These are phyloP conservation scores for Manis javanica DNA, from an alignment of 2,797 vertebrate genomes.

Conservation along the genomic window DNA sequence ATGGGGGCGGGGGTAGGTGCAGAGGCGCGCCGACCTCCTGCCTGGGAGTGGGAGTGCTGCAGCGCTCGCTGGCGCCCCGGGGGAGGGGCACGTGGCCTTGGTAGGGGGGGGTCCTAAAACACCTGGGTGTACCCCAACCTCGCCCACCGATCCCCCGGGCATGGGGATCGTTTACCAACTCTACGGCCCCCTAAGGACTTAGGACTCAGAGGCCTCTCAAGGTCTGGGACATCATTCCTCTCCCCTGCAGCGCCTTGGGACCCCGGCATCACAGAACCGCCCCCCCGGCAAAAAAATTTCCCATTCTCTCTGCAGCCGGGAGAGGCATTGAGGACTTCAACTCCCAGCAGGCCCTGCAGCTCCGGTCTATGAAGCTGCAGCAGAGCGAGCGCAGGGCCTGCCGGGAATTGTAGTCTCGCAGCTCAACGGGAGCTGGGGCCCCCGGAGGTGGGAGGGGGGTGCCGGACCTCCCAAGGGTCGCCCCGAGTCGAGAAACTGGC, in stretches of 20 bases:
- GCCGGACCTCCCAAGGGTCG: slow-evolving; percentile 25
- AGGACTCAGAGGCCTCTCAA: background rate
- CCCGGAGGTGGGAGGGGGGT: slow-evolving; percentile 58
- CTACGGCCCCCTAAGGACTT: background rate
- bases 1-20: slow-evolving; percentile 16
- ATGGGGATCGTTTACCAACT: background rate
- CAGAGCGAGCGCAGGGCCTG: background rate
- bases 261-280: slow-evolving; percentile 51
- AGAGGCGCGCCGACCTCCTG: background rate
- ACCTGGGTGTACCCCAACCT: slow-evolving; percentile 55
- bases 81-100: slow-evolving; percentile 72
- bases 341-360: slow-evolving; percentile 66
- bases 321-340: slow-evolving; percentile 70
- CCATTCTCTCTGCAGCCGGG: slow-evolving; percentile 69
- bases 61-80: background rate
- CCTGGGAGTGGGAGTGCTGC: slow-evolving; percentile 30
- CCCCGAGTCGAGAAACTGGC: slow-evolving; percentile 23
- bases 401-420: slow-evolving; percentile 75
- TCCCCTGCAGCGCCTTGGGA: slow-evolving; percentile 60
- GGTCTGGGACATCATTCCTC: background rate
- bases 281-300: slow-evolving; percentile 35
- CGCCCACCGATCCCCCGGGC: background rate
- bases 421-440: slow-evolving; percentile 22
- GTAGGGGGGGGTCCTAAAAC: slow-evolving; percentile 63
- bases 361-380: background rate